A percentile compares a stretch with the other conserved stretches of the same genome.
These are phyloP conservation scores for Carettochelys insculpta DNA, from an alignment of 2,113 vertebrate species.

Conservation along the genomic window DNA sequence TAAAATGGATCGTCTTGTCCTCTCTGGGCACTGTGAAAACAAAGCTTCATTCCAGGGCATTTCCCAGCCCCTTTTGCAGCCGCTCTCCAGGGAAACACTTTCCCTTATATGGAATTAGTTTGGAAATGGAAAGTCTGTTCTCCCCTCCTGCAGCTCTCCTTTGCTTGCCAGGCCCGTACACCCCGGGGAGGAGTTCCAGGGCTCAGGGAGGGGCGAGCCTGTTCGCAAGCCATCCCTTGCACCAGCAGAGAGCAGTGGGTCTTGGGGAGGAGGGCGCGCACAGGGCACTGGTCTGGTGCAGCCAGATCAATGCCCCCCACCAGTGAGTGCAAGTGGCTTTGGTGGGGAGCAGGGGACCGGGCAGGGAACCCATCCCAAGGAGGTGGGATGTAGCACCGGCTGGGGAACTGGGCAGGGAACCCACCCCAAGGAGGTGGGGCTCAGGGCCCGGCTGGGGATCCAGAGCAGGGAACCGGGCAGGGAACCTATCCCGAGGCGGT, in stretches of 20 bases:
- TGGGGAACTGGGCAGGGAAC: no score
- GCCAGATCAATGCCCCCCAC: neutral
- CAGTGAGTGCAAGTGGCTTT: neutral
- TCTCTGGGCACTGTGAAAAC: neutral
- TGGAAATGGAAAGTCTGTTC: neutral
- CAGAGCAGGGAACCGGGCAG: no score
- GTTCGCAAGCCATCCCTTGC: neutral
- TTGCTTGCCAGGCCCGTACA: neutral
- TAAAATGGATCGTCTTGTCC: neutral
- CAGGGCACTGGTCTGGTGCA: fast-evolving
- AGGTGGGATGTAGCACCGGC: no score
- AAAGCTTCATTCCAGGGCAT: neutral
- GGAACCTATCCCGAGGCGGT: no score
- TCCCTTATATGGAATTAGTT: neutral
- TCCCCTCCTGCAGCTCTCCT: neutral
- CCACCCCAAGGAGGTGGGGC: no score
- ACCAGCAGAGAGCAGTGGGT: neutral
- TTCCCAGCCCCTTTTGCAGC: fast-evolving
- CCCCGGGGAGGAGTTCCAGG: neutral
- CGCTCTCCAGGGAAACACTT: fast-evolving
- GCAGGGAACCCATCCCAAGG: neutral
- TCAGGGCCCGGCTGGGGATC: no score
- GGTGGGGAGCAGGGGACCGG: fast-evolving
- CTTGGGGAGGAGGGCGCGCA: fast-evolving
- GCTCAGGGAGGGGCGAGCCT: neutral